Conservation (phyloP, 2,888 invertebrate species). For the Lepidonotus clava region DNA sequence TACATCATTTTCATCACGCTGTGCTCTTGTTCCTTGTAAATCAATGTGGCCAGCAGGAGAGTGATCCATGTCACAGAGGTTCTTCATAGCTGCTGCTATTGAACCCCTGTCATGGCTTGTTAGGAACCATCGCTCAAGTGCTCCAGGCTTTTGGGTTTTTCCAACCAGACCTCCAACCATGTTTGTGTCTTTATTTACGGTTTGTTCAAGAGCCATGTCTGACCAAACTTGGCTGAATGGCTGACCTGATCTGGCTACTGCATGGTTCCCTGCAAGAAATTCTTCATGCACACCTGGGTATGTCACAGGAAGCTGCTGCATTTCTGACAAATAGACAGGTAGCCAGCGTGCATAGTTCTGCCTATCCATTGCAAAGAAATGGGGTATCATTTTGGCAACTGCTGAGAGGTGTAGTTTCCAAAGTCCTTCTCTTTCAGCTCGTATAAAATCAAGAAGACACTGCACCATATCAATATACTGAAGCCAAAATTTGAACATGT, state of each 20-base stretch:
- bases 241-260: no score
- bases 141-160: no score
- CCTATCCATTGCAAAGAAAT: not conserved
- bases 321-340: not conserved
- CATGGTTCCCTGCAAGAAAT: not conserved
- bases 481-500: not conserved
- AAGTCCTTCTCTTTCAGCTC: not conserved
- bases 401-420: not conserved
- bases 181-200: no score
- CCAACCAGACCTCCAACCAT: no score
- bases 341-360: not conserved
- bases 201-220: slow-evolving; percentile 10
- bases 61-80: no score
- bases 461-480: not conserved
- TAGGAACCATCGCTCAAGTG: no score
- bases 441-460: not conserved
- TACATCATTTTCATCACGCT: no score
- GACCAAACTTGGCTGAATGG: not conserved
- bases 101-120: no score
- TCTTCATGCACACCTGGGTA: not conserved
- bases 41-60: no score
- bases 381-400: not conserved
- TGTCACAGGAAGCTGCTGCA: not conserved
- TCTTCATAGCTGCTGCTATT: no score
- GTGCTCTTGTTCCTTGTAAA: no score